These are phyloP conservation scores for Drosophila pallidifrons DNA, from an alignment of 1,140 invertebrate species.

Conservation along the genomic window DNA sequence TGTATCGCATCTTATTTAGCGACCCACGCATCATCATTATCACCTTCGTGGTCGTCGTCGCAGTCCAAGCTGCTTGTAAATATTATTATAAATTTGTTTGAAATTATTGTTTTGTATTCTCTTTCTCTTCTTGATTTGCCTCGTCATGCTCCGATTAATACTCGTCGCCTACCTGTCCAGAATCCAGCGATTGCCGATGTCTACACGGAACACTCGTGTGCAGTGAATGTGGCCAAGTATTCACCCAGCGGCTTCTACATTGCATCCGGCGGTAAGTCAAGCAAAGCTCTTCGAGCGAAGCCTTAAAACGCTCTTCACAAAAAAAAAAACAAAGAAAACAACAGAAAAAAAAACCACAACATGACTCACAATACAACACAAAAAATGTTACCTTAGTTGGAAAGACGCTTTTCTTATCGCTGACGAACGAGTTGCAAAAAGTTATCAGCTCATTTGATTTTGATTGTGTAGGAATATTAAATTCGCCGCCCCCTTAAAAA, in stretches of 20 bases:
- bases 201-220: conserved; percentile 98
- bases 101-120: conserved; percentile 36
- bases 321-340: conserved; percentile 24
- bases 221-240: conserved; percentile 98
- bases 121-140: conserved; percentile 46
- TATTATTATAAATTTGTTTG: conserved; percentile 52
- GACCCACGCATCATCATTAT: conserved; percentile 62
- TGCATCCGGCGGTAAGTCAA: conserved; percentile 95
- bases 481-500: background rate
- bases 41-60: background rate
- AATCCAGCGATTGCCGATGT: conserved; percentile 97
- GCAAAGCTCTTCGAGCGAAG: conserved; percentile 48
- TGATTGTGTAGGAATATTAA: background rate
- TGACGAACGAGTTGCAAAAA: background rate
- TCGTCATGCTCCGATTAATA: conserved; percentile 68
- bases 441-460: conserved; percentile 7
- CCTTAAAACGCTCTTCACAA: conserved; percentile 17
- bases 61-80: conserved; percentile 46
- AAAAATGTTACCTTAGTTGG: conserved; percentile 9
- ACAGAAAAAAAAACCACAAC: conserved; percentile 13
- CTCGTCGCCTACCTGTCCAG: conserved; percentile 85
- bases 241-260: conserved; percentile 99
- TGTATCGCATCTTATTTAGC: conserved; percentile 35
- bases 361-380: conserved; percentile 10
- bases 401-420: conserved; percentile 21